Base-by-base conservation (phyloP, 2,888 invertebrate species). In the Hesperia comma region DNA sequence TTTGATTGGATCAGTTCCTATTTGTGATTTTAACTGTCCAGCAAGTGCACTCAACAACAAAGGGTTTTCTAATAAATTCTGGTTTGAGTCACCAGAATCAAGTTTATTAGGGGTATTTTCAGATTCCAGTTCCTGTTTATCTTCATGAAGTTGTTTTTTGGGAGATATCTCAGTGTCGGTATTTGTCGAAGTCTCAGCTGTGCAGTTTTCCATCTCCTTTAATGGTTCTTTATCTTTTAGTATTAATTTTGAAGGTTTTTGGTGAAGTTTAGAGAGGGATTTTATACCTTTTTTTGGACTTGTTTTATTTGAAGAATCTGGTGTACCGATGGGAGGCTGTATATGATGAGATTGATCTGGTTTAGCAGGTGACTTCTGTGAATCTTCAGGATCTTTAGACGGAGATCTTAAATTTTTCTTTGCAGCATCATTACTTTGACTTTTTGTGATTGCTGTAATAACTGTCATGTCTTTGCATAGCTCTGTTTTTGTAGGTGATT, bases 301-400 rank as follows among this genome's bases (percentile, higher is more conserved):
- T n/a, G 15, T 8, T 12, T 33, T 32, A 33, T n/a, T 60, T 33
- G 58, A 43, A 6, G 17, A 33, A 49, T 60, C 49, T 33, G 17
- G 12, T 32, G 53, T 17, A 41, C 70, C 64, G 56, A 61, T 37
- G 40, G 70, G 62, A 49, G 62, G 60, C 37, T 71, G 26, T 53
- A 53, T 37, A 32, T 58, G 33, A 37, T 21, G 40, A 26, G 40
- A 19, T 19, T 69, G 63, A 41, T 76, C 73, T 67, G 73, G 49
- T 37, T 76, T 79, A 8, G 40, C 46, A 26, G 71, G 68, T 61
- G 75, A 70, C 10, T 71, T 72, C 70, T 73, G 61, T 46, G 70
- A 66, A 43, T 68, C 61, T 61, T 71, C 69, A 41, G 21, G 21
- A 1, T 67, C 67, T 67, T 51, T 68, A 0, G 46, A 10, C n/a